Conservation (phyloP, 2,113 vertebrate genomes). For the Gadus macrocephalus region DNA sequence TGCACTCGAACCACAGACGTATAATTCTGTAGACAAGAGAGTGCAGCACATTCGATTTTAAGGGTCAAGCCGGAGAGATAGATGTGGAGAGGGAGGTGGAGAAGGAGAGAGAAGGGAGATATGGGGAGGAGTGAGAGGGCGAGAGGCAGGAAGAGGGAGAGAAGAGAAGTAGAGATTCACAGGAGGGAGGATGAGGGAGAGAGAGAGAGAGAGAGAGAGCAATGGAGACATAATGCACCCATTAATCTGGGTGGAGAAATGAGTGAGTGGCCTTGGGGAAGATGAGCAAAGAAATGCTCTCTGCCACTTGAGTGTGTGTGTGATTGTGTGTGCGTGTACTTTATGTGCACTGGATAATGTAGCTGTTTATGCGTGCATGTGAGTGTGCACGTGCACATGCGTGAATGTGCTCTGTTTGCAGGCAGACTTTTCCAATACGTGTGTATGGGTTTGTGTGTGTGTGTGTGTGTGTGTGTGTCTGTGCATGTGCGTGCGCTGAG, state of each 20-base stretch:
- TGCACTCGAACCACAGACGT: constrained; percentile 33
- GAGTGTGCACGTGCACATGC: neutral
- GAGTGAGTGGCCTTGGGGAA: neutral
- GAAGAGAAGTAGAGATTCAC: neutral
- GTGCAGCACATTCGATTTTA: constrained; percentile 3
- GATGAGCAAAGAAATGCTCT: constrained; percentile 5
- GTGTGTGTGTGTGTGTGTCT: neutral
- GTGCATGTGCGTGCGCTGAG: neutral
- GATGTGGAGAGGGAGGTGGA: neutral
- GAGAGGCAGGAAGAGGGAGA: neutral
- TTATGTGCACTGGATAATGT: neutral
- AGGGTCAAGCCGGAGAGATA: neutral
- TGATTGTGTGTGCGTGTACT: neutral
- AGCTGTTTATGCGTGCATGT: neutral
- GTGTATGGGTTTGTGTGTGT: constrained; percentile 1
- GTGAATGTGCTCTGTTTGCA: neutral
- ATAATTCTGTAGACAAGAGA: constrained; percentile 35
- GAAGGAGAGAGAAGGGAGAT: neutral
- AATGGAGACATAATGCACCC: neutral
- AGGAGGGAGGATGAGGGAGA: neutral
- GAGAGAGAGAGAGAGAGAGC: neutral
- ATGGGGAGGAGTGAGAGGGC: neutral
- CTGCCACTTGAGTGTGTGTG: neutral
- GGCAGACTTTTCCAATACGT: neutral
- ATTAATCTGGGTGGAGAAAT: constrained; percentile 7